Conservation (phyloP, 2,888 invertebrate genomes). For the Caradrina clavipalpis region DNA sequence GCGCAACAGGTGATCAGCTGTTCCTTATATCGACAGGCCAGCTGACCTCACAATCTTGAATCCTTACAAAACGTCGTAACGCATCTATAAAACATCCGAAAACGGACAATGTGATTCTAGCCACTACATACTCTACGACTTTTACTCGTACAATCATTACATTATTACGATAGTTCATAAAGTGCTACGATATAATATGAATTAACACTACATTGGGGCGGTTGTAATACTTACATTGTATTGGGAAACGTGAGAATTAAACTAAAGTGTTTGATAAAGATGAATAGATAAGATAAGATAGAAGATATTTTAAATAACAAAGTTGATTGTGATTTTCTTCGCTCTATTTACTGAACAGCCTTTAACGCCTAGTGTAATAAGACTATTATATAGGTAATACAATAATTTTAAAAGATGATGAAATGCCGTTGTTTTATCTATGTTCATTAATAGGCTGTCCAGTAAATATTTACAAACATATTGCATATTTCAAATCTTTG, state of each 20-base stretch:
- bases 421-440: slow-evolving; percentile 25
- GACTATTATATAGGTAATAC: slow-evolving; percentile 6
- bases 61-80: slow-evolving; percentile 54
- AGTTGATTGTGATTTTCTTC: slow-evolving; percentile 11
- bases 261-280: slow-evolving; percentile 35
- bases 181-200: slow-evolving; percentile 64
- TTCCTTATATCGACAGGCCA: slow-evolving; percentile 30
- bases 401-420: slow-evolving; percentile 12
- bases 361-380: slow-evolving; percentile 2
- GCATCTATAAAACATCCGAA: slow-evolving; percentile 68
- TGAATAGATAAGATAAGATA: slow-evolving; percentile 46
- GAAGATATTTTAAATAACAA: slow-evolving; percentile 25
- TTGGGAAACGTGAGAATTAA: slow-evolving; percentile 49
- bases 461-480: slow-evolving; percentile 25
- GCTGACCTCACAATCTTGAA: slow-evolving; percentile 47
- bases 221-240: slow-evolving; percentile 62
- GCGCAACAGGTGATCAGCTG: slow-evolving; percentile 20
- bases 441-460: slow-evolving; percentile 21
- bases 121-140: slow-evolving; percentile 54
- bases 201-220: slow-evolving; percentile 73
- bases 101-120: slow-evolving; percentile 69
- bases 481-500: slow-evolving; percentile 4
- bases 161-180: slow-evolving; percentile 54
- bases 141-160: slow-evolving; percentile 46
- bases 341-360: slow-evolving; percentile 31